Conservation (phyloP, 1,140 invertebrate species). For the Hyphantria cunea region DNA sequence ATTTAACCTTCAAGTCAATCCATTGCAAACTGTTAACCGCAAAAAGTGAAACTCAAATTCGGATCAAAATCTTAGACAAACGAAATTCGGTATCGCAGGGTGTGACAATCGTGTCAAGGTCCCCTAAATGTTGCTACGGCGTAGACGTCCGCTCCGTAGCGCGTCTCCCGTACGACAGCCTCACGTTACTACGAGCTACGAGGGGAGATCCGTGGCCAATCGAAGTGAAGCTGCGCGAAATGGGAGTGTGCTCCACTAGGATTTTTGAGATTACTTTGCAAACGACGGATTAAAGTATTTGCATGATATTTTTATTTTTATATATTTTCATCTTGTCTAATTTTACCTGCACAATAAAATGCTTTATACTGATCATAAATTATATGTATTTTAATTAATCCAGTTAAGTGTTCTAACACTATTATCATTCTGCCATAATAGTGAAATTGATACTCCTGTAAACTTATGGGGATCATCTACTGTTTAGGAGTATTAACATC, state of each 20-base stretch:
- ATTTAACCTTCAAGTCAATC: conserved; percentile 9
- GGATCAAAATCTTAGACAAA: conserved; percentile 19
- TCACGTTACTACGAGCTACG: conserved; percentile 80
- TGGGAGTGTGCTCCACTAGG: conserved; percentile 55
- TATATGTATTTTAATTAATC: too few relatives aligned
- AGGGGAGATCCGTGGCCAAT: conserved; percentile 75
- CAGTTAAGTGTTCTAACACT: too few relatives aligned
- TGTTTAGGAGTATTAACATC: too few relatives aligned
- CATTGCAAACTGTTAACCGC: conserved; percentile 5
- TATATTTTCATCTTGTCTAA: too few relatives aligned
- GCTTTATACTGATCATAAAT: too few relatives aligned
- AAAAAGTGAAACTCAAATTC: conserved; percentile 26
- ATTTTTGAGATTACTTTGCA: conserved; percentile 35
- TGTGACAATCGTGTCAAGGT: conserved; percentile 73
- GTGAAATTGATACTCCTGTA: too few relatives aligned
- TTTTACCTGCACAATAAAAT: background rate
- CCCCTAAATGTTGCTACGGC: conserved; percentile 50
- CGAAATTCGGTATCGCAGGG: conserved; percentile 53
- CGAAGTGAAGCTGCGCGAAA: conserved; percentile 67
- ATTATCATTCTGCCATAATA: too few relatives aligned
- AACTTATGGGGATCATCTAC: too few relatives aligned
- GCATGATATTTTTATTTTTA: conserved; percentile 16
- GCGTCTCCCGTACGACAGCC: conserved; percentile 73
- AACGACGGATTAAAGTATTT: conserved; percentile 18
- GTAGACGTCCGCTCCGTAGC: conserved; percentile 74